These are phyloP conservation scores for Strigamia transsilvanica DNA, from an alignment of 2,888 invertebrate genomes.

Conservation along the genomic window DNA sequence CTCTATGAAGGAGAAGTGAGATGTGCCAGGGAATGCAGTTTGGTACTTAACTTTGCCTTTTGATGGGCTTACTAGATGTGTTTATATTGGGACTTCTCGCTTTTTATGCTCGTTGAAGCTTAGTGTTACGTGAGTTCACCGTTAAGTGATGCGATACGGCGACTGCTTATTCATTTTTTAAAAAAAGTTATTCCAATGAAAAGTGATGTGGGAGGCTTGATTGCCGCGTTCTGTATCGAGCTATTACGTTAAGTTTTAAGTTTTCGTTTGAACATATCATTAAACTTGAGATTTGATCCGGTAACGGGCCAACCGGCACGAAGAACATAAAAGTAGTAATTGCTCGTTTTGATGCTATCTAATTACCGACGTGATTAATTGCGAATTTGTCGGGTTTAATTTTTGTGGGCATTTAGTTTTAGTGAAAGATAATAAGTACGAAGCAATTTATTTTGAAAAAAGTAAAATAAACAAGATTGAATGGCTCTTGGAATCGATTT, in stretches of 20 bases:
- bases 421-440: not conserved
- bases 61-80: slow-evolving; percentile 42
- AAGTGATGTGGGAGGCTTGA: not conserved
- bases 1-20: slow-evolving; percentile 21
- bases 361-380: slow-evolving; percentile 7
- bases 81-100: slow-evolving; percentile 22
- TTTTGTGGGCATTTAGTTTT: not conserved
- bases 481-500: not conserved
- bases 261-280: not conserved
- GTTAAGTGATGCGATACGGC: not conserved
- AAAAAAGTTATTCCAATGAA: not conserved
- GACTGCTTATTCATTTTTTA: not conserved
- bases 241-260: not conserved
- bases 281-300: not conserved
- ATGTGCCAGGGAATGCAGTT: slow-evolving; percentile 42
- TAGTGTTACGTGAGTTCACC: not conserved
- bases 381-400: not conserved
- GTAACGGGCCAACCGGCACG: not conserved
- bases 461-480: not conserved
- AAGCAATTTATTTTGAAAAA: not conserved
- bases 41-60: slow-evolving; percentile 21
- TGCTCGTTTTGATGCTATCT: slow-evolving; percentile 26
- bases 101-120: slow-evolving; percentile 12
- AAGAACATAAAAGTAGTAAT: slow-evolving; percentile 9
- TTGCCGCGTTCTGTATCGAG: slow-evolving; percentile 1